phyloP scores from a whole-genome alignment of 1,140 invertebrate genomes.

The Leptopilina clavipes region DNA sequence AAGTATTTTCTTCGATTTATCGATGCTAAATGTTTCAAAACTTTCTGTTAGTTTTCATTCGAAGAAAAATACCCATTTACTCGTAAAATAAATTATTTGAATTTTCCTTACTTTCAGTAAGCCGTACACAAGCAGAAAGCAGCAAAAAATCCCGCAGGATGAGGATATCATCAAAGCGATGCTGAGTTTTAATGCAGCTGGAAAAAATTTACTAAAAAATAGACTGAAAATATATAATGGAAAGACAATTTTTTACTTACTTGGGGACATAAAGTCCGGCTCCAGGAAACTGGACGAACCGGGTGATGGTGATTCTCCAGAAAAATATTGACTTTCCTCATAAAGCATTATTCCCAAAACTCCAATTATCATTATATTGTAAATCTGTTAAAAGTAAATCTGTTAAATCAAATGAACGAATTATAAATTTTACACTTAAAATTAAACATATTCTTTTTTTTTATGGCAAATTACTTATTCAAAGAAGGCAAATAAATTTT shows the following conservation, averaged over 20 bases:
- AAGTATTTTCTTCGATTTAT: too few relatives aligned
- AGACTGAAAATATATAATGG: not conserved
- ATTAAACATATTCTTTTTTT: too few relatives aligned
- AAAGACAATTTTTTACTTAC: slow-evolving; percentile 65
- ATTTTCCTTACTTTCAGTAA: slow-evolving; percentile 72
- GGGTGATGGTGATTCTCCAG: slow-evolving; percentile 67
- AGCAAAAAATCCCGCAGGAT: slow-evolving; percentile 73
- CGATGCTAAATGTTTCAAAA: too few relatives aligned
- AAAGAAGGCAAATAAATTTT: too few relatives aligned
- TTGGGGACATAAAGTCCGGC: slow-evolving; percentile 71
- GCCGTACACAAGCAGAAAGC: slow-evolving; percentile 74
- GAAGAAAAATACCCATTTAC: too few relatives aligned
- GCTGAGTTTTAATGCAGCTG: slow-evolving; percentile 75
- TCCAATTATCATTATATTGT: slow-evolving; percentile 70
- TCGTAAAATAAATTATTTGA: not conserved
- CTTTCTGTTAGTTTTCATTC: too few relatives aligned
- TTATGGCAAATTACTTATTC: too few relatives aligned
- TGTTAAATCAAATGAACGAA: not conserved
- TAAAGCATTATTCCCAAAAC: slow-evolving; percentile 69
- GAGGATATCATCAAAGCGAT: slow-evolving; percentile 72
- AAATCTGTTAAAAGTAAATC: slow-evolving; percentile 75
- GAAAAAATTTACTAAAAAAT: slow-evolving; percentile 50
- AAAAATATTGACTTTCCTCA: slow-evolving; percentile 72
- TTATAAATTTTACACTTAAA: too few relatives aligned
- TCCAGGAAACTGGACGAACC: slow-evolving; percentile 72